Base-by-base conservation (phyloP, 2,113 vertebrate genomes). In the Rhinopithecus roxellana region DNA sequence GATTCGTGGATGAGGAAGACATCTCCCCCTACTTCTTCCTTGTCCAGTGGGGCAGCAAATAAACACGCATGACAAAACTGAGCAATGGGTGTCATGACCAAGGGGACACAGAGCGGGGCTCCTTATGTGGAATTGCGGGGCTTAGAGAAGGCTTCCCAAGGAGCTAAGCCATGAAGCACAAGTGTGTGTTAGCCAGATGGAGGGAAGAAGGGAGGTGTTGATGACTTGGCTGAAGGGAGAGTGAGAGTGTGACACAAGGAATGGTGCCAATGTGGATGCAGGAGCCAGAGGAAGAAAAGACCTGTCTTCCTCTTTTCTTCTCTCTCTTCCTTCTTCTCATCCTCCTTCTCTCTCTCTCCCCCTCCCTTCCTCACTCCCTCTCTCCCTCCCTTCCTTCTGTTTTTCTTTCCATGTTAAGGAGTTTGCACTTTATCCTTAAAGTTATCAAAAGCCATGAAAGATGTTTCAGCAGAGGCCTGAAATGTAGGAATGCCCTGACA, bases 21-120 rank as follows among this genome's bases (percentile, higher is more conserved):
- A 25, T 45, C 43, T 18, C 1, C 32, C 35, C 8, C 3, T 6
- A 32, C 55, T 10, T 50, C 32, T 64, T 77, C 43, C 23, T 3
- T 64, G 75, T n/a, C 32, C 48, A 17, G 18, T 0, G 23, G 38
- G 40, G 22, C 9, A 25, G 17, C 45, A 59, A 45, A 17, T 18
- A 72, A 18, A 10, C 3, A 10, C 20, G 35, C 2, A 30, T 20
- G 45, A 17, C 23, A 70, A 90, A 57, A 48, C 40, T 5, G 25
- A 48, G n/a, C 0, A 4, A 32, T 5, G 11, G 23, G 3, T 64
- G 0, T 57, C 32, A 4, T 22, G 30, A 35, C 11, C 4, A 8
- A 45, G 9, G 0, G 12, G 27, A 7, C 25, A 1, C 8, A 1
- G 13, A n/a, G 6, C 8, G n/a, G 35, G 43, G 13, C 3, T 43